Evolutionary conservation across 2,113 vertebrate genomes (phyloP), one percentile per base, ranked within the genome.

Genomic region (Hiodon tergisus): DNA sequence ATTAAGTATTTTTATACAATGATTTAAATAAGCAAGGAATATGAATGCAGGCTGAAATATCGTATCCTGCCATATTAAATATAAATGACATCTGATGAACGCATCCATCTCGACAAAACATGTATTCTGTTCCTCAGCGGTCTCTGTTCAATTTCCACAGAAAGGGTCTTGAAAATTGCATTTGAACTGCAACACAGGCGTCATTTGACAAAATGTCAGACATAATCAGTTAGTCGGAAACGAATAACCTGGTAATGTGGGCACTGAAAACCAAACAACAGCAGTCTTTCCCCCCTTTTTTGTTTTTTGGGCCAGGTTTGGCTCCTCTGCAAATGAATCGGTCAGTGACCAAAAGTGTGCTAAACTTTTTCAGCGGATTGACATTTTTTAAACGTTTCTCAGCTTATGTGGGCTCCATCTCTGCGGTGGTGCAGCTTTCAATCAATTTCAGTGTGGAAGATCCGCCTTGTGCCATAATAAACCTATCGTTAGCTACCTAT

Each of bases 401-500:
- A 69, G 69, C 63, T 4, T 53, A 7, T 70, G 63, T 58, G 65
- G 68, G 51, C 71, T 84, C 86, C 85, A 88, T 86, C 87, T 88
- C 72, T 54, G 63, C 75, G 71, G 74, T 59, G 71, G 53, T 75
- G 17, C 76, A 72, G 52, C 31, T 55, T 75, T 7, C 65, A 74
- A 73, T 73, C 72, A 68, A 31, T 31, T 31, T 31, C 31, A 31
- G 31, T 31, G 31, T 31, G 31, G 31, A 31, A 31, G 31, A 31
- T 91, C 81, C 80, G 84, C 85, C 89, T 76, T 80, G 81, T 72
- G 74, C 69, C 78, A 78, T 82, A 88, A 88, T 82, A 89, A 90
- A 87, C 88, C 90, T 94, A 85, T 88, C 91, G 90, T 89, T 86
- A 87, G 89, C 91, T 88, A 89, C 90, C 91, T 91, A 92, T 93